Conservation (phyloP, 2,113 vertebrate genomes). For the Amblyopsis rosae region DNA sequence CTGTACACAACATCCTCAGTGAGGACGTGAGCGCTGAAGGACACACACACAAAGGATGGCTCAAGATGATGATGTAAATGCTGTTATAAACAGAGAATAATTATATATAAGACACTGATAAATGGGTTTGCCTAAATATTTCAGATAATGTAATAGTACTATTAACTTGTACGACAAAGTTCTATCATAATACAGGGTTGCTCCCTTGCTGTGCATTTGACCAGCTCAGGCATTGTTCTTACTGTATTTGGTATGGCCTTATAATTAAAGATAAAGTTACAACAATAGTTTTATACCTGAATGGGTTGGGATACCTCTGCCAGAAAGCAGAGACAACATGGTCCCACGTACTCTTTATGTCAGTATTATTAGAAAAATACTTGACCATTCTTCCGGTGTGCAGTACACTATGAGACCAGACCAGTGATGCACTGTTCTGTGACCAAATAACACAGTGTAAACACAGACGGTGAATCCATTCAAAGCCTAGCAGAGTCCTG, state of each 20-base stretch:
- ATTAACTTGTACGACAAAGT: too few species aligned
- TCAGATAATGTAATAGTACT: too few species aligned
- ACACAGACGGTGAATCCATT: constrained; percentile 60
- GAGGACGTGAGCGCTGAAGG: constrained; percentile 77
- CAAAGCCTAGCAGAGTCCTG: constrained; percentile 46
- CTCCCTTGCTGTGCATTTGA: too few species aligned
- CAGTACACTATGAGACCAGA: constrained; percentile 21
- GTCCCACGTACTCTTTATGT: constrained; percentile 79
- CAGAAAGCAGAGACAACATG: constrained; percentile 79
- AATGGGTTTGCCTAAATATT: too few species aligned
- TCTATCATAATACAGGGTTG: too few species aligned
- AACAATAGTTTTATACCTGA: constrained; percentile 67
- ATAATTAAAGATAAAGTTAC: not conserved
- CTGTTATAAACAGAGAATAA: not conserved
- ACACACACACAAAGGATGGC: not conserved
- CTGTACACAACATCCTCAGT: constrained; percentile 81
- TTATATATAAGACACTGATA: not conserved
- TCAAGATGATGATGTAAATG: too few species aligned
- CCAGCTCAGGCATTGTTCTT: too few species aligned
- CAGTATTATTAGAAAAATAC: constrained; percentile 71
- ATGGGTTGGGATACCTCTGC: constrained; percentile 83
- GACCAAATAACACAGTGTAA: constrained; percentile 22
- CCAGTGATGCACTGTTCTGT: constrained; percentile 15
- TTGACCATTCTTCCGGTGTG: constrained; percentile 73
- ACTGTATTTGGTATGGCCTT: not conserved